A percentile compares a stretch with the other conserved stretches of the same genome.
Conservation (phyloP, 37 sponge, comb jelly and placozoan species). For the Ianthella basta region DNA sequence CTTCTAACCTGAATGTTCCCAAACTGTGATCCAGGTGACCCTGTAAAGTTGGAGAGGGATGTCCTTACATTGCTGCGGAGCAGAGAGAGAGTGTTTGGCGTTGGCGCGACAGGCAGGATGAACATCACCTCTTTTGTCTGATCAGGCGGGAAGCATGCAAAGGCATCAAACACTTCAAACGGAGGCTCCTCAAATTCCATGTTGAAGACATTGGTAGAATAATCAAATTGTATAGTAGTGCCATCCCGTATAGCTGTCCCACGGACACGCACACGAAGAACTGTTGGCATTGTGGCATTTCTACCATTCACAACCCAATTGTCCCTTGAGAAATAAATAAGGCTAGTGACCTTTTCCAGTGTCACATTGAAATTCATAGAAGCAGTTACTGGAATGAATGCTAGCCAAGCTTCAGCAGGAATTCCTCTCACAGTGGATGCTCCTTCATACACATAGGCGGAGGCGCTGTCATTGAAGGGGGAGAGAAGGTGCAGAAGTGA, state of each 20-base stretch:
- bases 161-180: constrained; percentile 57
- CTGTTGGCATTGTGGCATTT: background rate
- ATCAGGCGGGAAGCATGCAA: constrained; percentile 14
- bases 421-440: constrained; percentile 58
- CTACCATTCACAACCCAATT: background rate
- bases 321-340: constrained; percentile 56
- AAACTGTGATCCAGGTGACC: constrained; percentile 23
- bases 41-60: constrained; percentile 17
- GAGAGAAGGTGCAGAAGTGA: constrained; percentile 20
- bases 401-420: constrained; percentile 60
- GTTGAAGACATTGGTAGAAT: constrained; percentile 10
- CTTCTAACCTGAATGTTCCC: constrained; percentile 56
- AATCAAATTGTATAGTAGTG: background rate
- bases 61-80: constrained; percentile 39
- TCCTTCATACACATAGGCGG: constrained; percentile 69
- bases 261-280: background rate
- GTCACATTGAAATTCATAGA: background rate
- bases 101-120: background rate
- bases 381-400: constrained; percentile 15
- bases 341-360: constrained; percentile 28
- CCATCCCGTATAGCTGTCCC: background rate
- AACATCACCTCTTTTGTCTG: constrained; percentile 29
- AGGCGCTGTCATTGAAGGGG: background rate
- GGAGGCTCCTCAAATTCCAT: constrained; percentile 33
- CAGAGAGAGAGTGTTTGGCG: background rate